Evolutionary conservation across 2,113 vertebrate species (phyloP).

Genomic region (Mormyrus lacerda): DNA sequence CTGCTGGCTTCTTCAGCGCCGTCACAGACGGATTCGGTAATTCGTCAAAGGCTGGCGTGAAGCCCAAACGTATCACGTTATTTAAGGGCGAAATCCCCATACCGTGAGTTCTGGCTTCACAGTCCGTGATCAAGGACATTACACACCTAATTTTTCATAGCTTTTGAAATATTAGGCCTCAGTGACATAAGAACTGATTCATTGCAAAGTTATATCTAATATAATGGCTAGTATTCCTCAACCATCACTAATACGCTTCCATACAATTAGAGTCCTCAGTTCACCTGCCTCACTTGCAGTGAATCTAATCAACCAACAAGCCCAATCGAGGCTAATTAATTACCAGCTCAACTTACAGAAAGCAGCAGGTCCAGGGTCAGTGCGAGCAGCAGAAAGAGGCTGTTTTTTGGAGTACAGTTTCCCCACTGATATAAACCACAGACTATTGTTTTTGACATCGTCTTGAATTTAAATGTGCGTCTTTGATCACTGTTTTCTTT

Average conservation of each 20-base stretch:
- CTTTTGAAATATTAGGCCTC: slow-evolving; percentile 8
- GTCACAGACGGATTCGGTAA: background rate
- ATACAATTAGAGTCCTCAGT: background rate
- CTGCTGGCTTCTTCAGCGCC: background rate
- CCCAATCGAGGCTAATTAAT: background rate
- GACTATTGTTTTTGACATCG: background rate
- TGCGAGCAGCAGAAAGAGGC: background rate
- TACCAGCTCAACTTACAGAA: background rate
- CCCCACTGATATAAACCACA: background rate
- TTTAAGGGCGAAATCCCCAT: background rate
- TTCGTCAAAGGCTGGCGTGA: background rate
- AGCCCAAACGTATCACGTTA: background rate
- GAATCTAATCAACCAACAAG: background rate
- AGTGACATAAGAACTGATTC: background rate
- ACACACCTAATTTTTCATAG: background rate
- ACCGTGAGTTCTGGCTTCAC: background rate
- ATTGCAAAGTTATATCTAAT: background rate
- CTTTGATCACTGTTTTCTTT: background rate
- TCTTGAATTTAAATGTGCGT: background rate
- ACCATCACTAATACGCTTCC: background rate
- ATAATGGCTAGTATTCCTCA: background rate
- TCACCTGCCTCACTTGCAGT: background rate
- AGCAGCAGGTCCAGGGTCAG: background rate
- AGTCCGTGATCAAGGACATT: background rate
- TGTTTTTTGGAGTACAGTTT: background rate